Base-by-base conservation (phyloP, 37 sponge, comb jelly and placozoan species). In the Beroe forskalii region DNA sequence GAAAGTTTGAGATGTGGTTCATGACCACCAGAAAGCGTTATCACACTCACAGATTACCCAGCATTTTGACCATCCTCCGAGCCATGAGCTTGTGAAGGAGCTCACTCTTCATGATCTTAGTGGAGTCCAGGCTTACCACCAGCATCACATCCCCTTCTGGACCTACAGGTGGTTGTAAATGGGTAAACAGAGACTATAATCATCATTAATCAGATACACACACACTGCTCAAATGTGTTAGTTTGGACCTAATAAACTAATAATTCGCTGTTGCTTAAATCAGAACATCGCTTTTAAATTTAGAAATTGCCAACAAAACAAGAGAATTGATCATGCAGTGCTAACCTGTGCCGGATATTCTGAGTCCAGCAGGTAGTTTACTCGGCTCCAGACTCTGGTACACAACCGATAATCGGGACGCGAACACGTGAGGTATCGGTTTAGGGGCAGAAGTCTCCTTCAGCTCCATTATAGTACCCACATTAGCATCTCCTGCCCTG, bases 31-130 rank as follows among this genome's bases (percentile, higher is more conserved):
- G n/a, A n/a, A n/a, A n/a, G n/a, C n/a, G n/a, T n/a, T n/a, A n/a
- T n/a, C n/a, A n/a, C n/a, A n/a, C n/a, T n/a, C n/a, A n/a, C n/a
- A n/a, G n/a, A n/a, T n/a, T n/a, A n/a, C n/a, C n/a, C n/a, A n/a
- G 48, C 86, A 80, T 41, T 43, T 80, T 80, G 55, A 80, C 86
- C 44, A 80, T 44, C 30, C 86, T 80, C 30, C 86, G 37, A 6
- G 86, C 86, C 86, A 80, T 80, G 24, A 80, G 55, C 30, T 80
- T 80, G 86, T 80, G 86, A 38, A 80, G 86, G 8, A 80, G 48
- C 1, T 80, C 86, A 38, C 86, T 80, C 86, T 80, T 44, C 86
- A 80, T 80, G 12, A 80, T 30, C 27, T 43, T 80, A 44, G 86
- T 43, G 8, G 86, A 4, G 55, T 80, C 86, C 22, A 80, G 31